These are phyloP conservation scores for Upupa epops DNA, from an alignment of 2,113 vertebrate genomes.

Conservation along the genomic window DNA sequence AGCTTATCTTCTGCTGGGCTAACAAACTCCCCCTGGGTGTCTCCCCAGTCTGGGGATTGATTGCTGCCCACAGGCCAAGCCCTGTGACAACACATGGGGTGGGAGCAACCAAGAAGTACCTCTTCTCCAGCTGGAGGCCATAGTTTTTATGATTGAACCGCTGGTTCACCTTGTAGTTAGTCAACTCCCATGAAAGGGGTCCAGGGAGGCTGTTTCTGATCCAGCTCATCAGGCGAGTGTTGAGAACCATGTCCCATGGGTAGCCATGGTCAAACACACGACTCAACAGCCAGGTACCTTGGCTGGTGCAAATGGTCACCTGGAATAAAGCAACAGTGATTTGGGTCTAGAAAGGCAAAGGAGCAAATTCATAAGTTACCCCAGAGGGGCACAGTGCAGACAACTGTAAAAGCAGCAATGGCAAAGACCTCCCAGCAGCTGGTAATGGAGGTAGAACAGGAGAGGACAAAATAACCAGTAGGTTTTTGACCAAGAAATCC, in stretches of 20 bases:
- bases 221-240: constrained; percentile 66
- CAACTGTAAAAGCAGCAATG: not conserved
- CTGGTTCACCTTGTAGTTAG: constrained; percentile 70
- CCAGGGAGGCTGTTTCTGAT: constrained; percentile 71
- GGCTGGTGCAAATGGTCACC: constrained; percentile 84
- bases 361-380: too few relatives aligned
- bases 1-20: not conserved
- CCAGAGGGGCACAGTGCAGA: fast-evolving
- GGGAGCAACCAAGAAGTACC: constrained; percentile 65
- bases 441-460: not conserved
- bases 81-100: not conserved
- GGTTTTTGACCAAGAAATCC: not conserved
- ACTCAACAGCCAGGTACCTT: constrained; percentile 81
- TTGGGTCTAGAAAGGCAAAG: too few relatives aligned
- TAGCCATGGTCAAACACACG: constrained; percentile 76
- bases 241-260: constrained; percentile 80
- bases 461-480: not conserved
- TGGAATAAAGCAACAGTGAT: constrained; percentile 27
- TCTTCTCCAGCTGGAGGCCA: constrained; percentile 78
- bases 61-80: not conserved
- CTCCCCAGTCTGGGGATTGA: not conserved
- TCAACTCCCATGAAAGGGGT: constrained; percentile 52
- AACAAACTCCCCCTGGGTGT: fast-evolving
- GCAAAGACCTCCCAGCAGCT: not conserved
- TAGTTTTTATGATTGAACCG: constrained; percentile 83